These are phyloP conservation scores for Mallotus villosus DNA, from an alignment of 2,797 vertebrate species.

Conservation along the genomic window DNA sequence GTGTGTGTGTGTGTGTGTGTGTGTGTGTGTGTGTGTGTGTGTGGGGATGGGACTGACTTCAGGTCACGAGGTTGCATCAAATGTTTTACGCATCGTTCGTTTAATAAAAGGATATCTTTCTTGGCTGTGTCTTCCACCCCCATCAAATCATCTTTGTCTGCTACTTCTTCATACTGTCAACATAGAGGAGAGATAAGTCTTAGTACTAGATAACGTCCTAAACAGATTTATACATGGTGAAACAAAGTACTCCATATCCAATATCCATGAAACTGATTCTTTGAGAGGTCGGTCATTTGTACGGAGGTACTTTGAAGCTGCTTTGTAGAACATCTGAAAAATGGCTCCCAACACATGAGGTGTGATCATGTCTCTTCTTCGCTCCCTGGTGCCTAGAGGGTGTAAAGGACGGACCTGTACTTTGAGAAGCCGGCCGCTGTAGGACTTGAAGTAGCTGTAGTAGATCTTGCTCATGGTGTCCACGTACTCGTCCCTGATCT, in stretches of 20 bases:
- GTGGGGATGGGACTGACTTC: too few relatives aligned
- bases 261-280: neutral
- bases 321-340: neutral
- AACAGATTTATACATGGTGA: neutral
- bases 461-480: constrained; percentile 94
- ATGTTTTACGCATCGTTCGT: neutral
- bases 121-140: constrained; percentile 92
- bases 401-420: constrained; percentile 79
- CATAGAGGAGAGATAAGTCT: neutral
- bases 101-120: constrained; percentile 75
- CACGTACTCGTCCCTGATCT: constrained; percentile 90
- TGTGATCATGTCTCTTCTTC: too few relatives aligned
- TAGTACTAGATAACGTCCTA: neutral
- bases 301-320: neutral
- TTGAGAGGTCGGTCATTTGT: neutral
- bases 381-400: too few relatives aligned
- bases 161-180: constrained; percentile 90
- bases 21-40: too few relatives aligned
- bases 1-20: too few relatives aligned
- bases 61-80: too few relatives aligned
- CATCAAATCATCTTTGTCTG: constrained; percentile 94
- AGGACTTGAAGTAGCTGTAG: constrained; percentile 92
- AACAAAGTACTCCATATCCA: neutral
- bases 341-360: too few relatives aligned
- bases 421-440: constrained; percentile 88